Evolutionary conservation across 2,113 vertebrate species (phyloP), one percentile per base, ranked within the genome.

Genomic region (Riparia riparia): DNA sequence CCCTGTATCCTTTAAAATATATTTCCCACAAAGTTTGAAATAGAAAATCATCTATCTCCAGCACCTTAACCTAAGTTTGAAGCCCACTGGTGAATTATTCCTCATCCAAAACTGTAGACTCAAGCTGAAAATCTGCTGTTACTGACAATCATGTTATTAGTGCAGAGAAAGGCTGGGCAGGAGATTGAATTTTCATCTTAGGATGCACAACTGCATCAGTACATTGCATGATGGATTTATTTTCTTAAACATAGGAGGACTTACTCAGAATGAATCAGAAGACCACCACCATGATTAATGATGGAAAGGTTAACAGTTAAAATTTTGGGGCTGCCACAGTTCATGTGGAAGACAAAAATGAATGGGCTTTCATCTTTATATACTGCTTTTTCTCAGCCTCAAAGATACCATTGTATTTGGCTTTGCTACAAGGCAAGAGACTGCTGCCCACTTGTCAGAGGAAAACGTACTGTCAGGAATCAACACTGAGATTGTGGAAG

Each of bases 401-500:
- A 69, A 26, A 72, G 49, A 76, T 3, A 44, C 6, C 34, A 19
- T 7, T 3, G 22, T 37, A 31, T n/a, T 70, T 28, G n/a, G 47
- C 61, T 72, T 51, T 72, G 32, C 56, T 39, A 47, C 6, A 18
- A 86, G 60, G 34, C 42, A 78, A 76, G 76, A 92, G 39, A 80
- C 41, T 84, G 72, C 10, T 81, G 51, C 18, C 31, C 68, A 53
- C 15, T 57, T 57, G 41, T 32, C 1, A 0, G 65, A 76, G 25
- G 25, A 76, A 65, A 28, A 71, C 3, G 0, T 34, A 73, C 54
- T 84, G 72, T 71, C 65, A 60, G 41, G 31, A 89, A 84, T 64
- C 2, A 7, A 58, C 9, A 21, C 0, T 0, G 0, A 79, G 11
- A 64, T 60, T 32, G 71, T 14, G 25, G 39, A 77, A 42, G 19